Evolutionary conservation across 2,888 invertebrate genomes (phyloP), one percentile per base, ranked within the genome.

Genomic region (Nomada flava): DNA sequence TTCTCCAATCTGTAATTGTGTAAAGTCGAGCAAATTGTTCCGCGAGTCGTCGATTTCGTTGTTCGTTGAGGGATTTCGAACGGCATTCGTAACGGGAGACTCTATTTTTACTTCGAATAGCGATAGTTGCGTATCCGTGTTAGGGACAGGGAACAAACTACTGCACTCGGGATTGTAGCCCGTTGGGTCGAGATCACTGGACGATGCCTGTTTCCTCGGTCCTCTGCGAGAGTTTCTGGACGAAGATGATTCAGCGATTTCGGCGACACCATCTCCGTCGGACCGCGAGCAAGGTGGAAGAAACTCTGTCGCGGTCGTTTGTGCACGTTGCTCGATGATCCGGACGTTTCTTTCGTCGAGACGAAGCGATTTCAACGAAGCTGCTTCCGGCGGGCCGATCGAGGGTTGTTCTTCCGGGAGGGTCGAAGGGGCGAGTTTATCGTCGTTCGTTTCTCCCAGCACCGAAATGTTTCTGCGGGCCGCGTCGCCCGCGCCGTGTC

Each of bases 41-140:
- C 5, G 23, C 13, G 47, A 23, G 42, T 23, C 13, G 18, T 64
- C 52, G 13, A 11, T 13, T 26, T 20, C 10, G 5, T 7, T 15
- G 18, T 10, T 62, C 13, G 44, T 20, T 1, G 11, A 20, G 13
- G 60, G 11, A 44, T 20, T 36, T 13, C 20, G 42, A 55, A 53
- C 11, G 29, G 23, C 26, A 29, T 18, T 53, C 4, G 67, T 81
- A 26, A 44, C 71, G 2, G 91, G 89, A 59, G 89, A 88, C 29
- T 92, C 91, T 18, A 91, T 85, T 53, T 84, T 89, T 0, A 89
- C 83, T 76, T 91, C 90, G 23, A 81, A 50, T 11, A 89, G 52
- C 11, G 91, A 76, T 64, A 90, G 88, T 29, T 55, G 59, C 7
- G 26, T 23, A 11, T 52, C 47, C n/a, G 23, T 15, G 23, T 57